Percentiles rank a stretch among this genome's conserved stretches.
These are phyloP conservation scores for Brachypteracias leptosomus DNA, from an alignment of 2,113 vertebrate species.

Conservation along the genomic window DNA sequence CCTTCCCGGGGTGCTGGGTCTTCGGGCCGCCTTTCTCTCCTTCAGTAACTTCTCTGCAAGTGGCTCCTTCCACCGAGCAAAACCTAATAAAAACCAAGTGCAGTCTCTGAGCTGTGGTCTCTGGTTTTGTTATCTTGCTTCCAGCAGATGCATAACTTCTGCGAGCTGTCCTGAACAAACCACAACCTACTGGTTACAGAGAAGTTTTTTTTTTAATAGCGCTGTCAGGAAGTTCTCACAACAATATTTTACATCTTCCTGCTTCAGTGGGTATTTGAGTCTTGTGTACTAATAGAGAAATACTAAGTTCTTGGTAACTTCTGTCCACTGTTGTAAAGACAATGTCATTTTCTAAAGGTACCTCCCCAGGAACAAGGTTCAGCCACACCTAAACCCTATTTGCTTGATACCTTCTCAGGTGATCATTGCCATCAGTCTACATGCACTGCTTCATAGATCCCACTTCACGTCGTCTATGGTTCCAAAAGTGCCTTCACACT, in stretches of 20 bases:
- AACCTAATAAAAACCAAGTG: neutral
- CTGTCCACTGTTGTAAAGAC: neutral
- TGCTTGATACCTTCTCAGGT: neutral
- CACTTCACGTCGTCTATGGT: accelerated
- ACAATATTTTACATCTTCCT: neutral
- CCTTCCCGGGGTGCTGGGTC: too few species aligned
- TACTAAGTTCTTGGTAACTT: accelerated
- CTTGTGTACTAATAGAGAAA: neutral
- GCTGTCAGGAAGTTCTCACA: neutral
- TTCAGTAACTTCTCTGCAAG: accelerated
- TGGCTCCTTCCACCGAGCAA: neutral
- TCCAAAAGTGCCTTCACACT: neutral
- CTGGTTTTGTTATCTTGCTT: too few species aligned
- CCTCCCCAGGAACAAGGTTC: neutral
- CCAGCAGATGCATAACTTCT: accelerated
- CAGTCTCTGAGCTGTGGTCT: too few species aligned
- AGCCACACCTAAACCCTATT: neutral
- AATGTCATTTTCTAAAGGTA: neutral
- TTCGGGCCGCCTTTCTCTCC: accelerated
- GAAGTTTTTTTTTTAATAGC: accelerated
- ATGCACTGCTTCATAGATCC: accelerated
- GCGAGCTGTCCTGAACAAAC: neutral
- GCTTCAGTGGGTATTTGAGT: neutral
- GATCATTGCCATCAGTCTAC: accelerated
- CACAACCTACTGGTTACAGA: neutral